Base-by-base conservation (phyloP, 2,797 vertebrate species). In the Brachymystax lenok region DNA sequence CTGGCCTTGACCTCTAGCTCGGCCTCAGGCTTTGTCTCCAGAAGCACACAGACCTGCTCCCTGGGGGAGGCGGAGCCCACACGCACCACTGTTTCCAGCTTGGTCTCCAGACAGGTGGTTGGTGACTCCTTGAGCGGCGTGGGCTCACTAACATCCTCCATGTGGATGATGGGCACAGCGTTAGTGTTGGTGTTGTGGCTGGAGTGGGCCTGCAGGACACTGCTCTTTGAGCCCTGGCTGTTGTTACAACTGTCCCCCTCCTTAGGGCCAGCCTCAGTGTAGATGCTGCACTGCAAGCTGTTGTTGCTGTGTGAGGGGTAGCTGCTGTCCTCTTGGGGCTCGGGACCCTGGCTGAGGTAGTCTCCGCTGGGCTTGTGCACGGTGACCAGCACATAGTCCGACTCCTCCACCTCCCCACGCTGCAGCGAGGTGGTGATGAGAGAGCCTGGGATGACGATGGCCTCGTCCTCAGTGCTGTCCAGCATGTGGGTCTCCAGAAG, bases 371-470 rank as follows among this genome's bases (percentile, higher is more conserved):
- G 97, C 82, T 96, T 98, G 84, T 99, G 98, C 92, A 99, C 89
- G 0, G 98, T 99, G 68, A 99, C 95, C 56, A 99, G 92, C 21
- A 99, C 98, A 1, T 99, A 99, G 76, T 99, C 98, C 0, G 98
- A 98, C 82, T 99, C 97, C 82, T 99, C 98, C 68, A 99, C 96
- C 90, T 99, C 98, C 4, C 98, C 98, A 78, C 96, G 97, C 83
- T 97, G 95, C 79, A 99, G 93, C 0, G 97, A 97, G 17, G 98
- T 99, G 30, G 98, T 99, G 88, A 99, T 98, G 85, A 99, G 96
- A 5, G 98, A 98, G 63, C 98, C 98, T 1, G 97, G 97, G 94
- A 99, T 97, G 76, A 98, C 96, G 0, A 99, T 98, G 81, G 98
- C 97, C 89, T 98, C 97, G 21, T 98, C 97, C 82, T 98, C 98